A percentile compares a stretch with the other conserved stretches of the same genome.
phyloP scores from a whole-genome alignment of 1,140 invertebrate genomes.

The Cotesia typhae region DNA sequence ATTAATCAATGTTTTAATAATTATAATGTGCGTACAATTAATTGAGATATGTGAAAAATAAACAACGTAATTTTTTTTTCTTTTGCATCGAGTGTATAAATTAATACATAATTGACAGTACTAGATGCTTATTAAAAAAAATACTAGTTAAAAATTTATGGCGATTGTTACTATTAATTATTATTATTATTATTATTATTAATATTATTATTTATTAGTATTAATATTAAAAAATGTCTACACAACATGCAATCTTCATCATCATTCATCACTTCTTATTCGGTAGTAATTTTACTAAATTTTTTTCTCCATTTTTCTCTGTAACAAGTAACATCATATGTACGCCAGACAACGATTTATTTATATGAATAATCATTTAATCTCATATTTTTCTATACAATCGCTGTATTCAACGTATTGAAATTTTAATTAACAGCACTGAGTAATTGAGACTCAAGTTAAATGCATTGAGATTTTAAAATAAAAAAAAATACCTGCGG shows the following conservation, averaged over 20 bases:
- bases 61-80: no score
- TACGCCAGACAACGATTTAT: conserved; percentile 19
- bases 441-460: no score
- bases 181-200: background rate
- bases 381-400: background rate
- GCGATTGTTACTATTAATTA: conserved; percentile 1
- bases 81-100: no score
- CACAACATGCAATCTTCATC: conserved; percentile 15
- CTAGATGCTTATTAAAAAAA: conserved; percentile 8
- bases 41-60: no score
- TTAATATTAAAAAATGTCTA: conserved; percentile 11
- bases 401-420: conserved; percentile 11
- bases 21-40: no score
- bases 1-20: no score
- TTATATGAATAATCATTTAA: conserved; percentile 2
- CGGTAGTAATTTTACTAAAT: conserved; percentile 8
- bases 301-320: conserved; percentile 13
- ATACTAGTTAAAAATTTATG: conserved; percentile 32
- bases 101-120: no score
- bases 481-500: no score
- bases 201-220: conserved; percentile 11
- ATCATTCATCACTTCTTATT: conserved; percentile 6
- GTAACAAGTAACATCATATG: conserved; percentile 21
- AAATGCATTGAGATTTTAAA: no score
- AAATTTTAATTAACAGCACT: background rate